Evolutionary conservation across 2,888 invertebrate genomes (phyloP).

Genomic region (Ditula angustiorana): DNA sequence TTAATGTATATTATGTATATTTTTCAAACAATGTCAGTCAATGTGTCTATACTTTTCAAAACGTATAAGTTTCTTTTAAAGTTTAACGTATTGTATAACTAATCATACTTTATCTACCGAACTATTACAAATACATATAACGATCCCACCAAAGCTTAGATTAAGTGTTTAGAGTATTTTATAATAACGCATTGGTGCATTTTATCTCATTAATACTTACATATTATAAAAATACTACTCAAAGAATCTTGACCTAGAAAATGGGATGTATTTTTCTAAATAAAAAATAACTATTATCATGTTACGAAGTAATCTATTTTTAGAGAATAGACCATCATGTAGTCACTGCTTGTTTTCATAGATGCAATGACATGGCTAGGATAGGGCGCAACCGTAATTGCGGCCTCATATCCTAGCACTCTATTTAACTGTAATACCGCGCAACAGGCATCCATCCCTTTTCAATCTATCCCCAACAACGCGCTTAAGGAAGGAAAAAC

Average conservation of each 20-base stretch:
- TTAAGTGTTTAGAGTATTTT: constrained; percentile 74
- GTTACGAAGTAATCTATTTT: constrained; percentile 36
- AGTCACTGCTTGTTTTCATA: neutral
- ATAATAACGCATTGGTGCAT: constrained; percentile 55
- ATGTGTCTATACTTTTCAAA: constrained; percentile 25
- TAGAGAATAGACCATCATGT: constrained; percentile 11
- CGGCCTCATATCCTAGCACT: no score
- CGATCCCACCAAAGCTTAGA: constrained; percentile 85
- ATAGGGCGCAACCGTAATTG: no score
- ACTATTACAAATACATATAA: constrained; percentile 71
- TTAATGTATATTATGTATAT: constrained; percentile 38
- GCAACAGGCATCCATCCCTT: no score
- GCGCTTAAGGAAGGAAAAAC: no score
- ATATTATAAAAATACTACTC: constrained; percentile 49
- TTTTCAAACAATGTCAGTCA: constrained; percentile 29
- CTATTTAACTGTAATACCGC: no score
- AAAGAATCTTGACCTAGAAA: constrained; percentile 56
- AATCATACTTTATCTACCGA: constrained; percentile 58
- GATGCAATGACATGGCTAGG: neutral
- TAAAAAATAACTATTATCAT: constrained; percentile 42
- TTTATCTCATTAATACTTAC: constrained; percentile 47
- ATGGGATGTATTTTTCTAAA: constrained; percentile 61
- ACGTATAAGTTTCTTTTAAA: constrained; percentile 28
- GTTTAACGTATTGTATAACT: constrained; percentile 29
- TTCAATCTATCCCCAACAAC: no score